These are phyloP conservation scores for Pristionchus entomophagus DNA, from an alignment of 2,888 invertebrate genomes.

Conservation along the genomic window DNA sequence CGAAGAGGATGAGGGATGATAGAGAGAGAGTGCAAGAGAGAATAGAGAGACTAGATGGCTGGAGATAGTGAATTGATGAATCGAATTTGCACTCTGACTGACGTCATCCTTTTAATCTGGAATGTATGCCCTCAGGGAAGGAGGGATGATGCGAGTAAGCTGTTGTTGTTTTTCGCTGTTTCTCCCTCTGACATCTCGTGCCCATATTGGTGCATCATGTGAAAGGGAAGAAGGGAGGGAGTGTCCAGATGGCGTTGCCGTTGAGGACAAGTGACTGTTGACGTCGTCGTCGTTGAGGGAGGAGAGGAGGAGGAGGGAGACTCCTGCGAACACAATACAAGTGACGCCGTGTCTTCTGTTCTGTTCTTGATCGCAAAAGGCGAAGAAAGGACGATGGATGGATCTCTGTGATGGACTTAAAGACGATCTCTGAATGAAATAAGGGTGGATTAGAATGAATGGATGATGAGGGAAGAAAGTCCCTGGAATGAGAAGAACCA, in stretches of 20 bases:
- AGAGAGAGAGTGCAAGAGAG: neutral
- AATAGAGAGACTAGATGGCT: too few species aligned
- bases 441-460: neutral
- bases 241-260: neutral
- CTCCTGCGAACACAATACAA: constrained; percentile 9
- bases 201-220: neutral
- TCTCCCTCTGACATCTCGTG: neutral
- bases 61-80: too few species aligned
- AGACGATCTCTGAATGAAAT: neutral
- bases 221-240: neutral
- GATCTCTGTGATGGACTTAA: neutral
- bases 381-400: neutral
- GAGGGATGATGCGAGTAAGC: neutral
- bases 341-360: neutral
- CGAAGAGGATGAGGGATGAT: neutral
- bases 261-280: neutral
- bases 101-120: too few species aligned
- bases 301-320: neutral
- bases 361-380: neutral
- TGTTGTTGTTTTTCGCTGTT: neutral
- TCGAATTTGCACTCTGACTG: neutral
- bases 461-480: neutral
- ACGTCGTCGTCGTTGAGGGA: neutral
- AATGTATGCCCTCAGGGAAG: too few species aligned
- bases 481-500: neutral